These are phyloP conservation scores for Athalia circularis DNA, from an alignment of 2,888 invertebrate genomes.

Conservation along the genomic window DNA sequence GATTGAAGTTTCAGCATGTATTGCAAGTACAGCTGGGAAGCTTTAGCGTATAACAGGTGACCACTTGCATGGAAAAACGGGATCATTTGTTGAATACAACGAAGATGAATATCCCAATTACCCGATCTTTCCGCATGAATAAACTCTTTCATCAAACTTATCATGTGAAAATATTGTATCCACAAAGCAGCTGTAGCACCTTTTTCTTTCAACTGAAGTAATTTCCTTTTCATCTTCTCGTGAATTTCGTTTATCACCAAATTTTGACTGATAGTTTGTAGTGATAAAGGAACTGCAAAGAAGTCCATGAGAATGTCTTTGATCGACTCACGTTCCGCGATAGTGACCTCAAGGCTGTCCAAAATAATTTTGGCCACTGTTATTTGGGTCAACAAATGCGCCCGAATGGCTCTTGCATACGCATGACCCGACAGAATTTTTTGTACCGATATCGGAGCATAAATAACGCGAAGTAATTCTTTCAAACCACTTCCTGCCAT, in stretches of 20 bases:
- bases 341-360: slow-evolving; percentile 47
- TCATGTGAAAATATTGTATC: slow-evolving; percentile 61
- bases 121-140: slow-evolving; percentile 63
- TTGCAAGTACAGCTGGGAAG: slow-evolving; percentile 67
- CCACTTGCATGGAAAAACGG: slow-evolving; percentile 68
- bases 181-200: slow-evolving; percentile 57
- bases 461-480: slow-evolving; percentile 51
- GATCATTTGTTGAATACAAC: slow-evolving; percentile 60
- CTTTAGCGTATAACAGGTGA: slow-evolving; percentile 68
- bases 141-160: slow-evolving; percentile 61
- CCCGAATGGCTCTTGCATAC: slow-evolving; percentile 59
- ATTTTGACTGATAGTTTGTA: neutral
- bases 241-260: neutral
- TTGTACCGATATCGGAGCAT: slow-evolving; percentile 51
- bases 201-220: slow-evolving; percentile 13
- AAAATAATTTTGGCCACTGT: slow-evolving; percentile 50
- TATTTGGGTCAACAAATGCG: slow-evolving; percentile 55
- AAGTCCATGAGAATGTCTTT: slow-evolving; percentile 28
- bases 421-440: slow-evolving; percentile 60
- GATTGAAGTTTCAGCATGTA: slow-evolving; percentile 59
- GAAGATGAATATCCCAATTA: slow-evolving; percentile 62
- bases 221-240: slow-evolving; percentile 18
- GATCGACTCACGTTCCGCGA: slow-evolving; percentile 47
- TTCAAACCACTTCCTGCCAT: slow-evolving; percentile 56
- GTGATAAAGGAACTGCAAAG: neutral